These are phyloP conservation scores for Crambe crambe DNA, from an alignment of 37 sponge, comb jelly and placozoan genomes.

Conservation along the genomic window DNA sequence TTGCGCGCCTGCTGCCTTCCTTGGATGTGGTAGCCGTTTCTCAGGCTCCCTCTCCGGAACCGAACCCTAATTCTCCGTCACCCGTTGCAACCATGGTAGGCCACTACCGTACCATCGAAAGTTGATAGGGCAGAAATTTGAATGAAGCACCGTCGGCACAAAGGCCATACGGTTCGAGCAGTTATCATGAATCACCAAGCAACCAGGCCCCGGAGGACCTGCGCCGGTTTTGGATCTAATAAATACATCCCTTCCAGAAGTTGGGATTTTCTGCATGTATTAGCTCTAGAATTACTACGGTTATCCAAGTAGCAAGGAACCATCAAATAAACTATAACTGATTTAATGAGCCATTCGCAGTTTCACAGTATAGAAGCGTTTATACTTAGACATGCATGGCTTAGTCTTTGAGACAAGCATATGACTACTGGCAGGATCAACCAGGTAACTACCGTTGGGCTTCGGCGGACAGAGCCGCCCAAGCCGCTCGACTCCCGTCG, in stretches of 20 bases:
- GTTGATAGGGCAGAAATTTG: conserved; percentile 91
- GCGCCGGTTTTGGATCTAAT: conserved; percentile 86
- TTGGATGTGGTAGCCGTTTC: conserved; percentile 90
- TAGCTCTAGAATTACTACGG: conserved; percentile 90
- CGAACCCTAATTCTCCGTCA: conserved; percentile 89
- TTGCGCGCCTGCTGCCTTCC: conserved; percentile 92
- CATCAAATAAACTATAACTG: conserved; percentile 91
- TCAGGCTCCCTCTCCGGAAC: conserved; percentile 93
- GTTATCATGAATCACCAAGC: conserved; percentile 86
- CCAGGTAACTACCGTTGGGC: conserved; percentile 68
- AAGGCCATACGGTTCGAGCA: conserved; percentile 86
- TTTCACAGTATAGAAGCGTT: conserved; percentile 80
- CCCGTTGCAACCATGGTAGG: conserved; percentile 92
- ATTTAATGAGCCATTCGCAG: conserved; percentile 95
- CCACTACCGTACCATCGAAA: conserved; percentile 88
- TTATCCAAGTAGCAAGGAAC: conserved; percentile 81
- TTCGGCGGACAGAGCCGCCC: not conserved
- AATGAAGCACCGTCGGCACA: conserved; percentile 86
- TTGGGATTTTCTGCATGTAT: conserved; percentile 86
- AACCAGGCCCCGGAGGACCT: conserved; percentile 29
- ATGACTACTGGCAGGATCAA: conserved; percentile 95
- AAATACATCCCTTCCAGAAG: conserved; percentile 86
- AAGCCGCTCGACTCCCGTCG: not conserved
- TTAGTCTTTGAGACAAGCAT: conserved; percentile 94
- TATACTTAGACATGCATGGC: conserved; percentile 92